phyloP scores from a whole-genome alignment of 2,797 vertebrate genomes.

The Meriones psammophilus region DNA sequence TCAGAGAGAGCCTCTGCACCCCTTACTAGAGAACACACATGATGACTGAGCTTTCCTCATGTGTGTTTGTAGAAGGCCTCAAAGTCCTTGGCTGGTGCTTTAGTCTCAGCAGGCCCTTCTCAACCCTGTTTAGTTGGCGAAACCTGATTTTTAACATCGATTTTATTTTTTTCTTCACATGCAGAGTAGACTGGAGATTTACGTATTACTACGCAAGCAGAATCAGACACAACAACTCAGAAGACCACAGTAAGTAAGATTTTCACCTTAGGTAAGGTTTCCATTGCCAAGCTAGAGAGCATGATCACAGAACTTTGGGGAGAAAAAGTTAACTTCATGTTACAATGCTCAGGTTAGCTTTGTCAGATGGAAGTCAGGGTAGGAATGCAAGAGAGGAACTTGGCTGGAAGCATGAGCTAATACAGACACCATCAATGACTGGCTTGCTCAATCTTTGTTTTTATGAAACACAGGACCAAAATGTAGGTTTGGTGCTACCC shows the following conservation, averaged over 20 bases:
- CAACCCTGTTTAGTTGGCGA: too few species aligned
- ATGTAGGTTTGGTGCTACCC: not conserved
- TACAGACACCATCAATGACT: not conserved
- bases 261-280: not conserved
- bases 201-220: not conserved
- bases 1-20: not conserved
- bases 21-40: not conserved
- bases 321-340: not conserved
- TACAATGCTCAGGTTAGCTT: not conserved
- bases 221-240: not conserved
- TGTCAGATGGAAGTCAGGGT: not conserved
- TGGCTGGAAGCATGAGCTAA: not conserved
- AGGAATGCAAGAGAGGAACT: not conserved
- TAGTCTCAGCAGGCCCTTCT: not conserved
- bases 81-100: not conserved
- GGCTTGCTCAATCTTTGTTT: not conserved
- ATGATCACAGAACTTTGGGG: not conserved
- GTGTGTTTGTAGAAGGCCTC: too few species aligned
- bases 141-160: too few species aligned
- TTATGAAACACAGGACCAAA: not conserved
- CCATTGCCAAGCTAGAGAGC: too few species aligned
- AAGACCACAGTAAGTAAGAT: not conserved
- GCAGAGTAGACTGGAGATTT: not conserved
- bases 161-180: not conserved
- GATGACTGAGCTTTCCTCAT: not conserved